Evolutionary conservation across 2,797 vertebrate genomes (phyloP), one percentile per base, ranked within the genome.

Genomic region (Ctenopoma kingsleyae): DNA sequence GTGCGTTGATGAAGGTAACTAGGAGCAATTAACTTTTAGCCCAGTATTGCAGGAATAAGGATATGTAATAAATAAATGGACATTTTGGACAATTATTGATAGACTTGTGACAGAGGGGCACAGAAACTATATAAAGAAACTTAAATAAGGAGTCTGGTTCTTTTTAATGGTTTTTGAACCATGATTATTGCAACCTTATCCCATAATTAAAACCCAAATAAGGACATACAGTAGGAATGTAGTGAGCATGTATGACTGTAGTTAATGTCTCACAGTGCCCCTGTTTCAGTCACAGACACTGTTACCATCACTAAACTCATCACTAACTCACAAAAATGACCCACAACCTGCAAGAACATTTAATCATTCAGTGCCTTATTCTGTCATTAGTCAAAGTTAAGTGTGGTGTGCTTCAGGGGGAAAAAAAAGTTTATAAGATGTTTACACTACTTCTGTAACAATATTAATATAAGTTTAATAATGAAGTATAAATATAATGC

Each of bases 401-500:
- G 49, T 63, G 51, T 63, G 61, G 73, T 58, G 16, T 53, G 62
- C 47, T 64, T 69, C 41, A 20, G 54, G 22, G 54, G 35, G 65
- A 59, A 17, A 61, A 71, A 48, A 35, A 43, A 58, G 62, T 70
- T 65, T 12, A 46, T 55, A 44, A 60, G 52, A 76, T 77, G 73
- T 86, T 85, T 83, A 83, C 76, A 67, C 38, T 74, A 52, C 80
- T 71, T 55, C 23, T 71, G 11, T 69, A 27, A 44, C 70, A 44
- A 57, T 8, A 74, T 64, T 69, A 71, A 65, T 86, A 71, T 79
- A 75, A 83, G 58, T 83, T 71, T 50, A 19, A 64, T 58, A 62
- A 84, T 89, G 87, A 90, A 90, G 87, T 83, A 87, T 48, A 46
- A 13, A 1, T 65, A 23, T 36, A 71, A 69, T 35, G 27, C 30